Percentiles rank a stretch among this genome's conserved stretches.
phyloP scores from a whole-genome alignment of 1,140 invertebrate genomes.

The Heliconius hermathena region DNA sequence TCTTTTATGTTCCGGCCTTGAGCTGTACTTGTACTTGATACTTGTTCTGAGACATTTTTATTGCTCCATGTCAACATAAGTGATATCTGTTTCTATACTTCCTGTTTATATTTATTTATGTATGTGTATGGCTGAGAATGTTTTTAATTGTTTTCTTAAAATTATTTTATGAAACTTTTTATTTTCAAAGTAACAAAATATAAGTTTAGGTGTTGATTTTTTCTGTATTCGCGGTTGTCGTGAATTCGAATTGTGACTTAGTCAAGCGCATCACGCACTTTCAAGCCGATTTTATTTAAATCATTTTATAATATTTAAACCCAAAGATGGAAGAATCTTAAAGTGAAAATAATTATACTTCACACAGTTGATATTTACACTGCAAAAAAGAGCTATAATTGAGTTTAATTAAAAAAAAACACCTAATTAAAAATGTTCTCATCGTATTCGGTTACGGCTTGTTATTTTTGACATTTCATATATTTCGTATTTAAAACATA shows the following conservation, averaged over 20 bases:
- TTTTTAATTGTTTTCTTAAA: not conserved
- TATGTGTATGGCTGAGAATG: not conserved
- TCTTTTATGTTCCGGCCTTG: conserved; percentile 72
- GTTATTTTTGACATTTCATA: conserved; percentile 3
- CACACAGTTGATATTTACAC: not conserved
- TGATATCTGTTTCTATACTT: conserved; percentile 52
- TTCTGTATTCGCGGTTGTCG: too few relatives aligned
- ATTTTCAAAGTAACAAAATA: too few relatives aligned
- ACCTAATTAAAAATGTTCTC: not conserved
- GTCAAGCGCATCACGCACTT: too few relatives aligned
- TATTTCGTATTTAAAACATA: not conserved
- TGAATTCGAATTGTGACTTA: too few relatives aligned
- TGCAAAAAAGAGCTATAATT: not conserved
- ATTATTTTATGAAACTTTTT: too few relatives aligned
- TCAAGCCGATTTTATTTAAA: too few relatives aligned
- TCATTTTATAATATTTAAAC: too few relatives aligned
- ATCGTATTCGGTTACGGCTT: not conserved
- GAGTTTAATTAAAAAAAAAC: not conserved
- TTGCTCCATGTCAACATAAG: conserved; percentile 60
- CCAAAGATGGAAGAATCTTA: not conserved
- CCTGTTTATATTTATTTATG: conserved; percentile 57
- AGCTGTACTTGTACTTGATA: conserved; percentile 56
- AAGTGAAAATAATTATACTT: not conserved
- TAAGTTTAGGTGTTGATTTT: too few relatives aligned
- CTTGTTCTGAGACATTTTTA: conserved; percentile 76